These are phyloP conservation scores for Acanthis flammea DNA, from an alignment of 2,797 vertebrate genomes.

Conservation along the genomic window DNA sequence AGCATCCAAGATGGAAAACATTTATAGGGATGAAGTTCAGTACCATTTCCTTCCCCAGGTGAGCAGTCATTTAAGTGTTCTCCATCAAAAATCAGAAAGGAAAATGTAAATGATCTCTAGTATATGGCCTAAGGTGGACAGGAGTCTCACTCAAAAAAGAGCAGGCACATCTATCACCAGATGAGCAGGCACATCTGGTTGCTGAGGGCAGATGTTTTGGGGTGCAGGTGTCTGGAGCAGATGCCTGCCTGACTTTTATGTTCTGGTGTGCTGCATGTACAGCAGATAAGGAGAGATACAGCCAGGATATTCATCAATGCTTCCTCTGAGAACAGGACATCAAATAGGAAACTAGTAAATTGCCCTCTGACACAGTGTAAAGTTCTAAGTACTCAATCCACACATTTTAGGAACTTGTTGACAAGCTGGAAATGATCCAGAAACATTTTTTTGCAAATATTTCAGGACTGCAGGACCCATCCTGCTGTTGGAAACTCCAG, in stretches of 20 bases:
- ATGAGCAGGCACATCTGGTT: neutral
- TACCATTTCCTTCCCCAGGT: neutral
- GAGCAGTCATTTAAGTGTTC: neutral
- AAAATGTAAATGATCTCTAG: neutral
- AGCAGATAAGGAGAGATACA: neutral
- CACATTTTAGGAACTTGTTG: constrained; percentile 15
- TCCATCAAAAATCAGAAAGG: neutral
- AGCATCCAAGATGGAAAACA: neutral
- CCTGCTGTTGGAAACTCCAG: neutral
- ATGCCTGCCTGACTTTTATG: neutral
- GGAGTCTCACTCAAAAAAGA: neutral
- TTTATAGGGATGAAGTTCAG: neutral
- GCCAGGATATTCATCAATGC: neutral
- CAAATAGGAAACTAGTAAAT: neutral
- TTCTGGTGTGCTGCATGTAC: neutral
- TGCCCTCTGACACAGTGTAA: neutral
- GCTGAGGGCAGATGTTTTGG: neutral
- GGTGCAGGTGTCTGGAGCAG: neutral
- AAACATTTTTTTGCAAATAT: constrained; percentile 15
- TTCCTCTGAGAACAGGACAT: neutral
- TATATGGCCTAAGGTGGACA: neutral
- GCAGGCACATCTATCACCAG: neutral
- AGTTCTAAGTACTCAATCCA: neutral
- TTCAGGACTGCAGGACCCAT: neutral
- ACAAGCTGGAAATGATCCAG: constrained; percentile 14